Conservation (phyloP, 2,113 vertebrate species). For the Odocoileus virginianus region DNA sequence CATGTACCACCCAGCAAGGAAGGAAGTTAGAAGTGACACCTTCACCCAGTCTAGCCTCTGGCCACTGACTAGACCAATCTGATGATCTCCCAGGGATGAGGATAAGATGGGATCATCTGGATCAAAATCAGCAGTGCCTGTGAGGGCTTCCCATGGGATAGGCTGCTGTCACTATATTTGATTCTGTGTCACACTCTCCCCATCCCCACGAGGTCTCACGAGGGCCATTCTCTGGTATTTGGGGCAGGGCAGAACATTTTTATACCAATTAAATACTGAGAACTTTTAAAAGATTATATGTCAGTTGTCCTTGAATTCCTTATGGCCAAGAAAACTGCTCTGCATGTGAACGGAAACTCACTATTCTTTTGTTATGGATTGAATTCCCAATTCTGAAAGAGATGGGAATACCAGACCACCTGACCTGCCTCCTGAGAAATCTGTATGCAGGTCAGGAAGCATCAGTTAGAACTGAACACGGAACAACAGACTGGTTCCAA, state of each 20-base stretch:
- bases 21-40: background rate
- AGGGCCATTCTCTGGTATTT: background rate
- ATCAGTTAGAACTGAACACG: no score
- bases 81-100: background rate
- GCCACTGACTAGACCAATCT: background rate
- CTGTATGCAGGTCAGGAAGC: no score
- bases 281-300: background rate
- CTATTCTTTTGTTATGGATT: background rate
- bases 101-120: no score
- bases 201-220: background rate
- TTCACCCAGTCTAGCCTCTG: background rate
- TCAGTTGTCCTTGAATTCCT: background rate
- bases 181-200: fast-evolving
- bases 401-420: no score
- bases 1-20: background rate
- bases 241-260: background rate
- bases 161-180: fast-evolving
- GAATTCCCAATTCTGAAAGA: background rate
- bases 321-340: background rate
- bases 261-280: background rate
- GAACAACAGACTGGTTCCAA: no score
- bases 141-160: no score
- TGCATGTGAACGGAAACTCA: background rate
- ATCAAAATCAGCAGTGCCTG: fast-evolving
- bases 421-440: no score